Base-by-base conservation (phyloP, 2,888 invertebrate genomes). In the Serrognathus titanus region DNA sequence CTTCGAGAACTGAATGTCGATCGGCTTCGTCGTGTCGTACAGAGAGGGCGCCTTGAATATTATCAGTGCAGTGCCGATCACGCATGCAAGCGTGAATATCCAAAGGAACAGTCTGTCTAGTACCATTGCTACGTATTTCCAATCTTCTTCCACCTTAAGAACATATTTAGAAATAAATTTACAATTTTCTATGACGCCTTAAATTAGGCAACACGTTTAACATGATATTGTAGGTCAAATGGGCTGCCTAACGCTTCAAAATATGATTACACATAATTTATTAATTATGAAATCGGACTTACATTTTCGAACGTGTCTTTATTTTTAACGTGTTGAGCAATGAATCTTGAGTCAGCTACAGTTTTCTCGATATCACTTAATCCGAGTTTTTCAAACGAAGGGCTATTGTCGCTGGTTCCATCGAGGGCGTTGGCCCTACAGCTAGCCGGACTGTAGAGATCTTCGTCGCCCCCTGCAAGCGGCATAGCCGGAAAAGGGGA, bases 121-220 rank as follows among this genome's bases (percentile, higher is more conserved):
- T 63, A 97, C 97, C 94, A 97, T 92, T 55, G 88, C 88, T 58
- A 97, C 95, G 82, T 95, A 97, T 78, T 97, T 97, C 97, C 97
- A 97, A 80, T 97, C 97, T 80, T 96, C 95, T 78, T 92, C 92
- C 71, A 94, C 92, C 94, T 94, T 79, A 78, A 75, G 24, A 31
- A 31, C 5, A 31, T 31, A 31, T 31, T 31, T 6, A 31, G 4
- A 31, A 31, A 31, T 6, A 31, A 31, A 20, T 20, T 20, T 20
- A 20, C 2, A 20, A 20, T 4, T 3, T 20, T 20, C 20, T 4
- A 4, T 24, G 5, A 16, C 24, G 2, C 24, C 24, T 24, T 24
- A 31, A 31, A 31, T 5, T 24, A 24, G 24, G 24, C 24, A 31
- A 31, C 24, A 31, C 24, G 6, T 31, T 31, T 31, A 31, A 31